Conservation (phyloP, 2,113 vertebrate species). For the Gallinago paraguaiae region DNA sequence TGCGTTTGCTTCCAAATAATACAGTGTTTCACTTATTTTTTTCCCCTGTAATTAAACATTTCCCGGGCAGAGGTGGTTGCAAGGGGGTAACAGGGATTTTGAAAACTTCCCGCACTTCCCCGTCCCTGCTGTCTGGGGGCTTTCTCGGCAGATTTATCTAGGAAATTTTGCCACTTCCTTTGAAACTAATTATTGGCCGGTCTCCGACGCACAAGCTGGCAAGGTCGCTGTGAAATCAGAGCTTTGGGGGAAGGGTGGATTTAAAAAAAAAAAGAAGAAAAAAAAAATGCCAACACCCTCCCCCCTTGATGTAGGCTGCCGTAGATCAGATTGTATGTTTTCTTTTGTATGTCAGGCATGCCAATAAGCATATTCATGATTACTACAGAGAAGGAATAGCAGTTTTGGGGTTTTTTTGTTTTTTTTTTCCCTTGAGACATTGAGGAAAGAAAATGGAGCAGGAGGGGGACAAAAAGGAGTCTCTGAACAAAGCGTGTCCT, state of each 20-base stretch:
- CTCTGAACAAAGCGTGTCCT: not conserved
- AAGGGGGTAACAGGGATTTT: not conserved
- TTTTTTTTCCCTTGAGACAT: not conserved
- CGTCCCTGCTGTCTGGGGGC: fast-evolving
- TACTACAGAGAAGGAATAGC: not conserved
- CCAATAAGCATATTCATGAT: not conserved
- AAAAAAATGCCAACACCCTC: not conserved
- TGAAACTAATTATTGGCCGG: not conserved
- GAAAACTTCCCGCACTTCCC: not conserved
- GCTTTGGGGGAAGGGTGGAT: not conserved
- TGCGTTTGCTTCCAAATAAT: not conserved
- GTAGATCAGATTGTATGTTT: not conserved
- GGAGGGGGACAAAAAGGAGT: not conserved
- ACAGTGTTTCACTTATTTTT: not conserved
- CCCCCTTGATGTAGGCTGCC: not conserved
- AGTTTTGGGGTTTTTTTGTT: not conserved
- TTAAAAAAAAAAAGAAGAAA: not conserved
- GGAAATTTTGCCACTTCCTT: not conserved
- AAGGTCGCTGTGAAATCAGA: not conserved
- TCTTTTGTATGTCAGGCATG: not conserved
- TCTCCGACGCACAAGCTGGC: not conserved
- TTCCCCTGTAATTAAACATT: no score
- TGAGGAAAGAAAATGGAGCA: not conserved
- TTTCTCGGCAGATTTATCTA: not conserved
- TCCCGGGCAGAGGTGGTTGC: not conserved